A percentile compares a stretch with the other conserved stretches of the same genome.
These are phyloP conservation scores for Rhyacophila evoluta DNA, from an alignment of 2,888 invertebrate species.

Conservation along the genomic window DNA sequence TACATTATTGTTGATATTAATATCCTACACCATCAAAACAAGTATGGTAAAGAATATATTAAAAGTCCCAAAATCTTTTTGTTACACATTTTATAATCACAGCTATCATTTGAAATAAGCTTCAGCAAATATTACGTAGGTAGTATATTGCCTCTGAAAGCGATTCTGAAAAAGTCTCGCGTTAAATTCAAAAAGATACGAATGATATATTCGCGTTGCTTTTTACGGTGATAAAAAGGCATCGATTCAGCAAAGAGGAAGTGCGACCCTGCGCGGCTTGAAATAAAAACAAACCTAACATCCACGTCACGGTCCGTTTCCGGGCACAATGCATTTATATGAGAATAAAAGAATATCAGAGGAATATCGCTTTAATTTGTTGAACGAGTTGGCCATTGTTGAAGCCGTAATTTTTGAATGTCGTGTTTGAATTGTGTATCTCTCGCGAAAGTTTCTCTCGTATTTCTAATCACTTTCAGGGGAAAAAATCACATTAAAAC, in stretches of 20 bases:
- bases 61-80: too few relatives aligned
- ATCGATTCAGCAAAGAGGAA: neutral
- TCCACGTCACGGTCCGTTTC: neutral
- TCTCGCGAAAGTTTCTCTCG: neutral
- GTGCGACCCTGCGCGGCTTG: neutral
- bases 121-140: too few relatives aligned
- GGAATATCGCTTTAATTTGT: constrained; percentile 5
- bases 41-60: too few relatives aligned
- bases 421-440: constrained; percentile 30
- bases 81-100: too few relatives aligned
- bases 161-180: too few relatives aligned
- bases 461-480: neutral
- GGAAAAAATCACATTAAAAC: neutral
- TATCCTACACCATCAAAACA: too few relatives aligned
- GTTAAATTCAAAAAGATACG: too few relatives aligned
- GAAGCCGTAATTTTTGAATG: constrained; percentile 19
- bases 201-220: neutral
- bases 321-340: constrained; percentile 13
- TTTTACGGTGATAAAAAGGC: neutral
- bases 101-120: too few relatives aligned
- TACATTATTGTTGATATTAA: too few relatives aligned
- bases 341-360: neutral
- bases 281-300: neutral
- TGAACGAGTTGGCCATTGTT: neutral
- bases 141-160: too few relatives aligned